Base-by-base conservation (phyloP, 2,888 invertebrate species). In the Rhagophthalmus giganteus region DNA sequence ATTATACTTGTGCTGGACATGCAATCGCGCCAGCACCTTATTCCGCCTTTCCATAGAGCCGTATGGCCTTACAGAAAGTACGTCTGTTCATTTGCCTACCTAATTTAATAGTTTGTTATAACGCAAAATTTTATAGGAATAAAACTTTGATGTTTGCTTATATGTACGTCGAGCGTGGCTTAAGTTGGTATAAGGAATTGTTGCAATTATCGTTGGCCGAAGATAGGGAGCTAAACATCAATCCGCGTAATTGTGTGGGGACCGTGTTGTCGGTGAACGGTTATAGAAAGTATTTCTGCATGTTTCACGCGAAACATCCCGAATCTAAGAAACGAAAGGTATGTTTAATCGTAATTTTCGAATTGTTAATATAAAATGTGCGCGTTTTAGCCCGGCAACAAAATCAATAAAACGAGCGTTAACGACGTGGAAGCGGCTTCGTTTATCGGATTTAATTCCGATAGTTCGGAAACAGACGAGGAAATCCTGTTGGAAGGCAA, bases 251-350 rank as follows among this genome's bases (percentile, higher is more conserved):
- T 78, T 97, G 97, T 72, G 88, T 97, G 30, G 98, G 98, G 42
- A 95, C 95, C 2, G 97, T 99, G 50, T 79, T 99, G 33, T 90
- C 96, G 1, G 79, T 99, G 57, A 98, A 98, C 77, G 97, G 98
- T 13, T 93, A 94, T 77, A 82, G 97, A 57, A 94, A 94, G 77
- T 97, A 98, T 80, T 98, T 95, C 79, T 97, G 95, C 74, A 95
- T 99, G 81, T 99, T 96, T 78, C 98, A 99, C 78, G 94, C 94
- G 47, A 95, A 93, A 76, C 94, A 95, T 75, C 90, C 91, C 1
- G 94, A 93, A 76, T 80, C 27, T 1, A 46, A 82, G 50, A 78
- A 80, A 58, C 81, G 83, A 41, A 87, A 85, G 81, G 53, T 56
- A 24, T 37, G 41, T 39, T 8, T 38, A 6, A 11, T 20, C n/a